Base-by-base conservation (phyloP, 2,113 vertebrate genomes). In the Upupa epops region DNA sequence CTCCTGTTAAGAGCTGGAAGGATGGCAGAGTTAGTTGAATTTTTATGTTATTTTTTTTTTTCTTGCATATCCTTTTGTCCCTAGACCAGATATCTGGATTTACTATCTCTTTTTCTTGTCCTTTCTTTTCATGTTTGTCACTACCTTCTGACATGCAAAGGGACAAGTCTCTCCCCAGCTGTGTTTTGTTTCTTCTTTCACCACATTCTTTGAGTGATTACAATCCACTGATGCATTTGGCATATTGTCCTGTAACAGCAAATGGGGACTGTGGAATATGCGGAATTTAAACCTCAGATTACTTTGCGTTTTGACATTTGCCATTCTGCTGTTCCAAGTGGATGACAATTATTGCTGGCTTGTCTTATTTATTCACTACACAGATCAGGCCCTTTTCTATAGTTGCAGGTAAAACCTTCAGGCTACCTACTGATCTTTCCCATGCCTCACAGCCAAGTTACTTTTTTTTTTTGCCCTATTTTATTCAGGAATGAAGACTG, bases 181-280 rank as follows among this genome's bases (percentile, higher is more conserved):
- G 40, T 40, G 46, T 76, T 63, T 83, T 64, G n/a, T n/a, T 28
- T 79, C 17, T 63, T 68, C 64, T 86, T 93, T 90, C 69, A 40
- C 65, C 54, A 24, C 58, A 66, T 89, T 36, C 4, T 28, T 64
- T 45, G 17, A 70, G 48, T 70, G 82, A 71, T 89, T 93, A 37
- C 28, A 70, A 70, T 14, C 60, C 74, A 60, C 16, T 22, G 63
- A 60, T 89, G 55, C 52, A 45, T 77, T 46, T 77, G 75, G 55
- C 63, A 40, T 60, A 60, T 58, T 77, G 64, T 80, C 55, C 19
- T 32, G 26, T 49, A 18, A 89, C 80, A 94, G 61, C 46, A 84
- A 36, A 54, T 19, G 13, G 46, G 18, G 32, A 49, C 29, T 52
- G 22, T 32, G 46, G 13, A 74, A 88, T 8, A 66, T 7, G 64